Evolutionary conservation across 2,797 vertebrate species (phyloP), one percentile per base, ranked within the genome.

Genomic region (Schizopygopsis pylzovi): DNA sequence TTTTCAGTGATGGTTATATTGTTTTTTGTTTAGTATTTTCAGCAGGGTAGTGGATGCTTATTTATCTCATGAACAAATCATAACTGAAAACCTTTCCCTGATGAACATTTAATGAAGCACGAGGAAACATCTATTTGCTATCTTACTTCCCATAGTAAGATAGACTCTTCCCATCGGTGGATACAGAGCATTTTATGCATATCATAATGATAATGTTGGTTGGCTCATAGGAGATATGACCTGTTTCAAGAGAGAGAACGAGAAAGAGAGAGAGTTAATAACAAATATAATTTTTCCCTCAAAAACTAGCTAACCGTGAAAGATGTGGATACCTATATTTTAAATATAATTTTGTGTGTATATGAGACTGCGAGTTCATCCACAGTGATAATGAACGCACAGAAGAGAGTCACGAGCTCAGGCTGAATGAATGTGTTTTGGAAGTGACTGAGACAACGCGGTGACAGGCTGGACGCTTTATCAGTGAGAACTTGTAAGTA

Each of bases 351-450:
- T 25, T 15, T 33, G 6, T 81, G 20, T 61, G 37, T 43, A 8
- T 28, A 37, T 25, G 22, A 47, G 18, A 5, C 9, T 20, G n/a
- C 6, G 77, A 43, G 54, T 65, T 80, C 10, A 37, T n/a, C 33
- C 25, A 9, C 15, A 45, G 54, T 43, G 37, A 78, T 43, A 43
- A 61, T 10, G 59, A 25, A n/a, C 20, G 12, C 7, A 37, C 71
- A 68, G 72, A 43, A 28, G 82, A 28, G 82, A 77, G 82, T 84
- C 73, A 68, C 73, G 72, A 77, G 59, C 61, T 84, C 59, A 3
- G 71, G 22, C 56, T 5, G 28, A 67, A 65, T 83, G 28, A 37
- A 39, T 67, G 43, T 41, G 82, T 84, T 61, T 65, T 76, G 33
- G 45, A 68, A 67, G 28, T 77, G 82, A 76, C 43, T 22, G 81